Conservation (phyloP, 2,113 vertebrate genomes). For the Hippocampus guttulatus region DNA sequence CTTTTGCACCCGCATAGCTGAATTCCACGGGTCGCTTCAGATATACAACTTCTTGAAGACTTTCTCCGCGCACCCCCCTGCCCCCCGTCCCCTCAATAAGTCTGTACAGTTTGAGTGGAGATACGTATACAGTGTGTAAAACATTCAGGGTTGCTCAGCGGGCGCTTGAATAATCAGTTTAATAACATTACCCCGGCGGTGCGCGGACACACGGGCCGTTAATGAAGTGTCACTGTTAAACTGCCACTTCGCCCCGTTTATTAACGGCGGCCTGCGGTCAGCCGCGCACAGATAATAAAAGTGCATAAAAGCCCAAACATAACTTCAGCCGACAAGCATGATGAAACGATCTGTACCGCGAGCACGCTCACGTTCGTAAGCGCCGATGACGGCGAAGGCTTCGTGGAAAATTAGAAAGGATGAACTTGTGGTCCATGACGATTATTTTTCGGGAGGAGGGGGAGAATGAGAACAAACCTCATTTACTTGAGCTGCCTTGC, state of each 20-base stretch:
- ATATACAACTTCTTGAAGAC: background rate
- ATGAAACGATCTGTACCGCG: constrained; percentile 66
- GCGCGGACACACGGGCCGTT: constrained; percentile 58
- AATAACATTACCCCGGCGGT: constrained; percentile 69
- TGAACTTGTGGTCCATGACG: constrained; percentile 50
- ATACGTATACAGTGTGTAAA: constrained; percentile 40
- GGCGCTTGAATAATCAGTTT: constrained; percentile 68
- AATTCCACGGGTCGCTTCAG: background rate
- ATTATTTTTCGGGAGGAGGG: constrained; percentile 28
- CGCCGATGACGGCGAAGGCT: background rate
- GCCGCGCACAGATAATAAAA: constrained; percentile 68
- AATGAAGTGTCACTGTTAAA: constrained; percentile 75
- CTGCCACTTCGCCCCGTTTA: constrained; percentile 61
- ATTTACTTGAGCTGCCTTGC: constrained; percentile 4
- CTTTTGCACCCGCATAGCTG: background rate
- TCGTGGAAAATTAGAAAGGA: constrained; percentile 47
- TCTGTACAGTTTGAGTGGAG: background rate
- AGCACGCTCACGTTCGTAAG: constrained; percentile 63
- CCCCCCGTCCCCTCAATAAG: background rate
- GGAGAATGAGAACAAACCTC: constrained; percentile 6
- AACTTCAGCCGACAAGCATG: constrained; percentile 65
- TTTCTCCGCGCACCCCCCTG: background rate
- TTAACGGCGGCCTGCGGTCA: constrained; percentile 69
- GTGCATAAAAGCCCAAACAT: constrained; percentile 58
- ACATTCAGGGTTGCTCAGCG: constrained; percentile 26